A percentile compares a stretch with the other conserved stretches of the same genome.
Evolutionary conservation across 2,113 vertebrate species (phyloP).

Genomic region (Cyanoderma ruficeps): DNA sequence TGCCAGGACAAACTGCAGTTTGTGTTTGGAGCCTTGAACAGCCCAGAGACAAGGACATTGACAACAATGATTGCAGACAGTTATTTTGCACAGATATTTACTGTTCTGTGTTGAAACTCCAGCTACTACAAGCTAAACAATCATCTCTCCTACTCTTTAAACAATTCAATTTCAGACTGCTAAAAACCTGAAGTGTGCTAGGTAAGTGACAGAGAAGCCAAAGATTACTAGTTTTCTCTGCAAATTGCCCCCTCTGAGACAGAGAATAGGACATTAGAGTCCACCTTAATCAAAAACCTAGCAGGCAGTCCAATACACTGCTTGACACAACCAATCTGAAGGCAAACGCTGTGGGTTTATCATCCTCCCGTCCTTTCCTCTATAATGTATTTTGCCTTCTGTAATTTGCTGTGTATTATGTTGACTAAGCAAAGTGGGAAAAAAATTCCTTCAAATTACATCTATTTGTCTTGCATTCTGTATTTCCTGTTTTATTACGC

Average conservation of each 20-base stretch:
- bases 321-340: background rate
- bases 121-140: background rate
- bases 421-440: background rate
- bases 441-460: background rate
- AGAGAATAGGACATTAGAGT: background rate
- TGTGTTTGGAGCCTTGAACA: background rate
- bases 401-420: background rate
- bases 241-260: background rate
- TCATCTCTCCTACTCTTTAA: background rate
- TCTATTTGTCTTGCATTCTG: background rate
- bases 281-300: background rate
- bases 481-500: background rate
- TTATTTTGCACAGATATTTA: background rate
- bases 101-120: background rate
- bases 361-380: background rate
- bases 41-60: background rate
- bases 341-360: background rate
- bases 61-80: background rate
- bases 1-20: background rate
- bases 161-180: background rate
- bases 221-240: background rate
- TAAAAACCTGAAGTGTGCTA: background rate
- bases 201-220: background rate
- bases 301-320: background rate
- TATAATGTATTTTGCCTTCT: background rate